Percentiles rank a stretch among this genome's conserved stretches.
phyloP scores from a whole-genome alignment of 1,140 invertebrate genomes.

The Caligus rogercresseyi region DNA sequence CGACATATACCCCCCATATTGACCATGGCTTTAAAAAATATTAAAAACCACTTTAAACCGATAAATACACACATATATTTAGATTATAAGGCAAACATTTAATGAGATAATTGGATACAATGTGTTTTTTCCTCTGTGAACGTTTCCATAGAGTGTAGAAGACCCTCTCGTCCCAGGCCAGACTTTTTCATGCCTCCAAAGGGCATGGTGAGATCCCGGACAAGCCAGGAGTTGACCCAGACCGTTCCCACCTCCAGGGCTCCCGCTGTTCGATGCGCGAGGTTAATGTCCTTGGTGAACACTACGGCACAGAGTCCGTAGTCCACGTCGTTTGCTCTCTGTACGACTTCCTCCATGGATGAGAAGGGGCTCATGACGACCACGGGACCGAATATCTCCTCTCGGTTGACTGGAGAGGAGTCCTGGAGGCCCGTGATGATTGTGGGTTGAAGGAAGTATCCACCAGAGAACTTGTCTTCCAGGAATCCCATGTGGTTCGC shows the following conservation, averaged over 20 bases:
- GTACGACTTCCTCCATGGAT: constrained; percentile 34
- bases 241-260: constrained; percentile 39
- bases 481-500: constrained; percentile 25
- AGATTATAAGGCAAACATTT: too few relatives aligned
- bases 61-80: too few relatives aligned
- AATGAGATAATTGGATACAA: constrained; percentile 29
- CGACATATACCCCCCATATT: too few relatives aligned
- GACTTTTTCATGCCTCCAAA: constrained; percentile 42
- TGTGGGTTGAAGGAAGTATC: constrained; percentile 38
- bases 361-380: constrained; percentile 37
- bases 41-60: too few relatives aligned
- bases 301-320: constrained; percentile 40
- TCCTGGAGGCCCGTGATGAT: constrained; percentile 34
- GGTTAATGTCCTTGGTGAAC: constrained; percentile 33
- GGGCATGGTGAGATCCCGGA: constrained; percentile 38
- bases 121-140: constrained; percentile 40
- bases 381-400: constrained; percentile 44
- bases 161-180: constrained; percentile 38
- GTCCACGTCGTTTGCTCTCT: constrained; percentile 31
- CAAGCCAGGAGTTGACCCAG: constrained; percentile 43
- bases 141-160: constrained; percentile 38
- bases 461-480: constrained; percentile 26
- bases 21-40: too few relatives aligned
- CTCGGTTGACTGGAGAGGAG: constrained; percentile 33
- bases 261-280: constrained; percentile 33